Conservation (phyloP, 2,888 invertebrate species). For the Cheilosia vernalis region DNA sequence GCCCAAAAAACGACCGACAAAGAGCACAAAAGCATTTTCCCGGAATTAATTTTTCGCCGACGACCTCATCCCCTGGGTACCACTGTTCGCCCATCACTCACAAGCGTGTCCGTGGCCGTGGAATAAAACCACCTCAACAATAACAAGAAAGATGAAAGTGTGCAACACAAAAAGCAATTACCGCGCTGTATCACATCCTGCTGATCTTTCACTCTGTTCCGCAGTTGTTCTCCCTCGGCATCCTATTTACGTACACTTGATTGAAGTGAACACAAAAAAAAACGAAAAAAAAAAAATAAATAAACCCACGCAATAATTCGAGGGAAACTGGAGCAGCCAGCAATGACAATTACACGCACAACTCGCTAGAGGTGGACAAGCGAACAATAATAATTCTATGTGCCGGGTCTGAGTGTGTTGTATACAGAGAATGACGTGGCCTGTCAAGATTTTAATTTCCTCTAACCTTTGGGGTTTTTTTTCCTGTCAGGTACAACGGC, state of each 20-base stretch:
- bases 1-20: background rate
- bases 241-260: conserved; percentile 63
- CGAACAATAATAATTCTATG: conserved; percentile 7
- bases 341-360: conserved; percentile 64
- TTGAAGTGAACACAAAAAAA: conserved; percentile 51
- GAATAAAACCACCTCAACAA: conserved; percentile 19
- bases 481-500: background rate
- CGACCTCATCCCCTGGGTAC: background rate
- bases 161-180: conserved; percentile 60
- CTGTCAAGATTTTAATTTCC: conserved; percentile 69
- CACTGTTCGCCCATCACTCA: conserved; percentile 24
- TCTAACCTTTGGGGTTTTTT: background rate
- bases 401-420: background rate
- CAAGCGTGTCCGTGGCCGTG: conserved; percentile 12
- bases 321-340: conserved; percentile 45
- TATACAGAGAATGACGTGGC: conserved; percentile 36
- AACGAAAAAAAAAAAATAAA: background rate
- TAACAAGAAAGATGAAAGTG: conserved; percentile 36
- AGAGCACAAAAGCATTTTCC: conserved; percentile 8
- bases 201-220: conserved; percentile 47
- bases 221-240: background rate
- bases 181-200: conserved; percentile 52
- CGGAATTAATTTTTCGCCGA: conserved; percentile 14
- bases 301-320: too few relatives aligned
- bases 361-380: conserved; percentile 14